phyloP scores from a whole-genome alignment of 2,113 vertebrate species.

The Serilophus lunatus region DNA sequence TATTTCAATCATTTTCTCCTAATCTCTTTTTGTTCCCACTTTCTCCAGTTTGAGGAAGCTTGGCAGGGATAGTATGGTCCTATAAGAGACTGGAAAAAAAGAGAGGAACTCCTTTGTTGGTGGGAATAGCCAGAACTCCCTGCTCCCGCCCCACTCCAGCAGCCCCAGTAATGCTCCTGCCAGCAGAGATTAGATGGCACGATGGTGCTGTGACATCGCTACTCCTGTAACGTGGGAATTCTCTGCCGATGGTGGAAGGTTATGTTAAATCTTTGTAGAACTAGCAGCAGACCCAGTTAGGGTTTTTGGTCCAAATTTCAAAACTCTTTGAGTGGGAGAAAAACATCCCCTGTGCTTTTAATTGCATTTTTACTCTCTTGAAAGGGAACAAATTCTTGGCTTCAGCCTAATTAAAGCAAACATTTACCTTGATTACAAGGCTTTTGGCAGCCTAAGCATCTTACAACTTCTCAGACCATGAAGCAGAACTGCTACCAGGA shows the following conservation, averaged over 20 bases:
- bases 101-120: not conserved
- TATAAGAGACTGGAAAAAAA: not conserved
- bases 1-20: not conserved
- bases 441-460: not conserved
- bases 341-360: accelerated
- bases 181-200: not conserved
- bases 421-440: not conserved
- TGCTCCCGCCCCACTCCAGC: accelerated
- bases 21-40: not conserved
- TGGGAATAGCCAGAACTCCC: not conserved
- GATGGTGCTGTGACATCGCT: not conserved
- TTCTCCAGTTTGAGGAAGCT: not conserved
- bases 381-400: not conserved
- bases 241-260: not conserved
- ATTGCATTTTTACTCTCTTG: not conserved
- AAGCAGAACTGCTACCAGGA: not conserved
- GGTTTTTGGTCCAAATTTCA: not conserved
- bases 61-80: not conserved
- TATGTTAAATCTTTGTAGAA: not conserved
- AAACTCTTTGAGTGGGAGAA: not conserved
- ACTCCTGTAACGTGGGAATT: not conserved
- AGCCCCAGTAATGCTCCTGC: not conserved
- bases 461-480: not conserved
- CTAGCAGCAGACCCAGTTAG: not conserved
- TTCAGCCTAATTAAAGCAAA: not conserved